Evolutionary conservation across 2,797 vertebrate species (phyloP).

Genomic region (Enteromius thamalakanensis): DNA sequence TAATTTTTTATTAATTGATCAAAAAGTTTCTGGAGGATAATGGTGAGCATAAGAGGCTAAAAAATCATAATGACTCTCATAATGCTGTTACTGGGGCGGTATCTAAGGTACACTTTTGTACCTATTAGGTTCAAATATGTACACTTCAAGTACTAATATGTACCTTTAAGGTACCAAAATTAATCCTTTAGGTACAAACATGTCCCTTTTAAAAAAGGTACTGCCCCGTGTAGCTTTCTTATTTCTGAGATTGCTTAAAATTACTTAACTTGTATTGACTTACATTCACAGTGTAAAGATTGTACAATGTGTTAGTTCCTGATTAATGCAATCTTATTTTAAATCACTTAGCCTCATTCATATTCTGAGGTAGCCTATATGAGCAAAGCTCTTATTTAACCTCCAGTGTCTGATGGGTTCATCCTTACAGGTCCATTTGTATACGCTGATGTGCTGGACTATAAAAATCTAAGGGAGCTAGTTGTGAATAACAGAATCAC

Average conservation of each 20-base stretch:
- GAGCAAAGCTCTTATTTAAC: background rate
- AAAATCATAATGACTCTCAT: background rate
- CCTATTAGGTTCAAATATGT: too few species aligned
- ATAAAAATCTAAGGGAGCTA: conserved; percentile 78
- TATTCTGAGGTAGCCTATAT: background rate
- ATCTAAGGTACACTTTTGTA: too few species aligned
- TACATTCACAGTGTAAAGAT: background rate
- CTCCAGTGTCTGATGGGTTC: background rate
- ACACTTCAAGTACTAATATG: too few species aligned
- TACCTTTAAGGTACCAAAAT: too few species aligned
- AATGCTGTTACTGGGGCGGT: too few species aligned
- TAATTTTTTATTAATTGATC: background rate
- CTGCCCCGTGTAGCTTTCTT: too few species aligned
- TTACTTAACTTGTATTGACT: background rate
- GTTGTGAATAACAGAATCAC: conserved; percentile 78
- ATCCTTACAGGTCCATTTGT: conserved; percentile 76
- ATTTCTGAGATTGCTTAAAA: background rate
- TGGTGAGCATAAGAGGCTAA: background rate
- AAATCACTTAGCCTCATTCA: background rate
- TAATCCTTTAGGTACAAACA: too few species aligned
- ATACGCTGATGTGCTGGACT: conserved; percentile 81
- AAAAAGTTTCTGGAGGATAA: background rate
- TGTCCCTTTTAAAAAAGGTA: too few species aligned
- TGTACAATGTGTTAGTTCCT: background rate
- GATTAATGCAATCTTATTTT: background rate